These are phyloP conservation scores for Pempheris klunzingeri DNA, from an alignment of 2,797 vertebrate species.

Conservation along the genomic window DNA sequence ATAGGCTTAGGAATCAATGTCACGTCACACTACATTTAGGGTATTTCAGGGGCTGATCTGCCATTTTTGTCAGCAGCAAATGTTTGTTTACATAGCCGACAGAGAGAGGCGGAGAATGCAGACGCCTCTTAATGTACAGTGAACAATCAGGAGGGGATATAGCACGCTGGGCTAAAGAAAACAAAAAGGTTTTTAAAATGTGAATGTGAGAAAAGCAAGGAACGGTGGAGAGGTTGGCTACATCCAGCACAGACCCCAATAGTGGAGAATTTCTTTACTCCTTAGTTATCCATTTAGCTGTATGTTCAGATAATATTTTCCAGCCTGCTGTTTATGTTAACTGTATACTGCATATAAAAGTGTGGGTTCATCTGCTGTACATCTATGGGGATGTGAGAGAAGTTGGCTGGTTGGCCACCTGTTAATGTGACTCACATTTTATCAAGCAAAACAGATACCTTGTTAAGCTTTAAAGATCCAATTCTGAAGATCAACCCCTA, in stretches of 20 bases:
- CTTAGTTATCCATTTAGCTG: background rate
- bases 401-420: background rate
- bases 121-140: background rate
- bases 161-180: background rate
- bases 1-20: slow-evolving; percentile 23
- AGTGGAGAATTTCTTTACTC: background rate
- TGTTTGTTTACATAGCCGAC: slow-evolving; percentile 23
- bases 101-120: background rate
- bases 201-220: too few species aligned
- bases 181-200: background rate
- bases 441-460: background rate
- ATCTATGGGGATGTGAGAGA: background rate
- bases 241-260: background rate
- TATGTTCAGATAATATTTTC: background rate
- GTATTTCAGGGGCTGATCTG: slow-evolving; percentile 9
- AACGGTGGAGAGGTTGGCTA: too few species aligned
- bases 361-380: background rate
- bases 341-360: background rate
- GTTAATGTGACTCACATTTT: background rate
- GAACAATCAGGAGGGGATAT: background rate
- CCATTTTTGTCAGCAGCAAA: background rate
- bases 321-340: background rate
- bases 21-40: slow-evolving; percentile 7
- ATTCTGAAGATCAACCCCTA: slow-evolving; percentile 1
- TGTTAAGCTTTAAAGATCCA: background rate